Evolutionary conservation across 2,797 vertebrate species (phyloP).

Genomic region (Steatocranus sp.): DNA sequence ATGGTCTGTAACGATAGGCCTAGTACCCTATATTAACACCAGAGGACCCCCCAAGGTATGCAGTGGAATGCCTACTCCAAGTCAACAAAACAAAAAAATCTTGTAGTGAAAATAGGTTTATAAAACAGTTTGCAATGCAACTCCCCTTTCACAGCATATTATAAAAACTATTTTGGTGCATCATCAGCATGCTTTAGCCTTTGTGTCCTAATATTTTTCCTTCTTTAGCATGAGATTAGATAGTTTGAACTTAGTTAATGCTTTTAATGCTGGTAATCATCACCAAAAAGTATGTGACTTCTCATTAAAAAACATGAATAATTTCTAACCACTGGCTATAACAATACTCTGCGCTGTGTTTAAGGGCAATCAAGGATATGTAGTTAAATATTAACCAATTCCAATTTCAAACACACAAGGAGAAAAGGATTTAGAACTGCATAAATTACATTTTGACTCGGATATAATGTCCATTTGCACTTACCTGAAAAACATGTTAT

Average conservation of each 20-base stretch:
- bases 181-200: not conserved
- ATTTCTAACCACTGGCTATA: not conserved
- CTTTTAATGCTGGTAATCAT: not conserved
- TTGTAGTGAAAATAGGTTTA: not conserved
- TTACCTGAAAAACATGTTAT: not conserved
- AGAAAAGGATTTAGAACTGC: not conserved
- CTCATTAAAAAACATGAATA: not conserved
- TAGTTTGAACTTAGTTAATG: not conserved
- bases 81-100: not conserved
- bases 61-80: not conserved
- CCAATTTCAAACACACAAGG: not conserved
- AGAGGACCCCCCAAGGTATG: not conserved
- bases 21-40: not conserved
- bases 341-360: not conserved
- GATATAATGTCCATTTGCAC: not conserved
- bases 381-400: not conserved
- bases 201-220: not conserved
- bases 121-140: not conserved
- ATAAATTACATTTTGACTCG: not conserved
- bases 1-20: not conserved
- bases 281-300: not conserved
- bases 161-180: not conserved
- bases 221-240: not conserved
- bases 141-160: not conserved
- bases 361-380: not conserved